These are phyloP conservation scores for Capromys pilorides DNA, from an alignment of 2,797 vertebrate species.

Conservation along the genomic window DNA sequence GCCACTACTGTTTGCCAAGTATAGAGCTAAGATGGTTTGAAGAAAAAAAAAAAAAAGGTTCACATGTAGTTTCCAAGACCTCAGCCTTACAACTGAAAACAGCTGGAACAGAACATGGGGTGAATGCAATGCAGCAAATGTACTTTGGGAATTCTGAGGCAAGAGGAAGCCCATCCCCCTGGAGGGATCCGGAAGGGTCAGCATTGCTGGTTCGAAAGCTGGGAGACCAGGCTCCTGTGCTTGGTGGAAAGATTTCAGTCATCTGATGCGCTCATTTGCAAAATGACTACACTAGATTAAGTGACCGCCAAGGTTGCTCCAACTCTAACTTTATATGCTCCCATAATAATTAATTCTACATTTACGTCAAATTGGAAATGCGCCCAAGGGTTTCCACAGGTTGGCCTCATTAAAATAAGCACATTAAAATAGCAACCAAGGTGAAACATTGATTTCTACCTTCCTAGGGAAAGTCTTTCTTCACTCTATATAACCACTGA, in stretches of 20 bases:
- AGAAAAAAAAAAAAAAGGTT: neutral
- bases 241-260: slow-evolving; percentile 12
- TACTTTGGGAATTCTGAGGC: neutral
- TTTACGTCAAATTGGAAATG: slow-evolving; percentile 69
- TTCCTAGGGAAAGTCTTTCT: slow-evolving; percentile 72
- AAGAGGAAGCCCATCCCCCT: neutral
- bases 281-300: slow-evolving; percentile 66
- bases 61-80: neutral
- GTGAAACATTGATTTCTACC: slow-evolving; percentile 72
- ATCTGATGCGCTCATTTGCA: slow-evolving; percentile 35
- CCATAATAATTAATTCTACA: slow-evolving; percentile 75
- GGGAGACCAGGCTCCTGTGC: neutral
- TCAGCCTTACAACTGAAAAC: neutral
- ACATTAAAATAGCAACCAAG: slow-evolving; percentile 75
- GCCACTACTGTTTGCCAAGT: neutral
- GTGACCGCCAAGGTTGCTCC: slow-evolving; percentile 51
- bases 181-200: neutral
- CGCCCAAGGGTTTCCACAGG: slow-evolving; percentile 67
- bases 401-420: slow-evolving; percentile 73
- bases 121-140: neutral
- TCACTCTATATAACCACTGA: slow-evolving; percentile 59
- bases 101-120: neutral
- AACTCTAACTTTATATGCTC: slow-evolving; percentile 67
- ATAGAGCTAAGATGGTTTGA: neutral
- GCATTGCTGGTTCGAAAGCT: neutral